Percentiles rank a stretch among this genome's conserved stretches.
phyloP scores from a whole-genome alignment of 1,140 invertebrate species.

The Trinorchestia longiramus region DNA sequence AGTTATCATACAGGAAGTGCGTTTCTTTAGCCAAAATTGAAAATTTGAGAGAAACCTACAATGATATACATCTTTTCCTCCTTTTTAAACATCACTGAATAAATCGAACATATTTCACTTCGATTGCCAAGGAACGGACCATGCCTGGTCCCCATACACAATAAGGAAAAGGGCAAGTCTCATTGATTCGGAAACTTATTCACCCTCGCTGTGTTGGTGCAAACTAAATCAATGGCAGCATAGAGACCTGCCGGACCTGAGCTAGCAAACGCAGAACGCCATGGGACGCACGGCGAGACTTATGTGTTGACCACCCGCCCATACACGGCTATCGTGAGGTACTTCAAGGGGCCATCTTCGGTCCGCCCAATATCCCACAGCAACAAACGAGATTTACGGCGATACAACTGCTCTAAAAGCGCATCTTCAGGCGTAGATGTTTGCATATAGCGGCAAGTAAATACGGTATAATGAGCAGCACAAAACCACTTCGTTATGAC shows the following conservation, averaged over 20 bases:
- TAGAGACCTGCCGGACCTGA: background rate
- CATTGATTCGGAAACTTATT: background rate
- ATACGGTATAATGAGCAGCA: background rate
- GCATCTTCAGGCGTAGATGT: slow-evolving; percentile 18
- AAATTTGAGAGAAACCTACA: background rate
- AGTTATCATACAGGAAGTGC: too few species aligned
- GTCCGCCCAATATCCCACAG: slow-evolving; percentile 2
- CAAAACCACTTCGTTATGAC: background rate
- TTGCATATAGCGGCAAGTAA: background rate
- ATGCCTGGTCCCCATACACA: background rate
- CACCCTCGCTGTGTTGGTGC: background rate
- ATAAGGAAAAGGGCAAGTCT: background rate
- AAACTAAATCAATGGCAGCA: background rate
- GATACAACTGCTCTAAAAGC: slow-evolving; percentile 23
- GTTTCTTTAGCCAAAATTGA: background rate
- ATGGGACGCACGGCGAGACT: background rate
- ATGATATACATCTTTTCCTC: background rate
- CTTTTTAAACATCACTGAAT: background rate
- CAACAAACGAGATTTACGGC: slow-evolving; percentile 16
- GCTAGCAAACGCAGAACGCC: background rate
- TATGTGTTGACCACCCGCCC: slow-evolving; percentile 19
- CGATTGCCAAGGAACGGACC: background rate
- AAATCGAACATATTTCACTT: background rate
- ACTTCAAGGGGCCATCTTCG: background rate
- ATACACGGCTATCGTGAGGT: slow-evolving; percentile 19